These are phyloP conservation scores for Habroteleia sp. DNA, from an alignment of 2,888 invertebrate genomes.

Conservation along the genomic window DNA sequence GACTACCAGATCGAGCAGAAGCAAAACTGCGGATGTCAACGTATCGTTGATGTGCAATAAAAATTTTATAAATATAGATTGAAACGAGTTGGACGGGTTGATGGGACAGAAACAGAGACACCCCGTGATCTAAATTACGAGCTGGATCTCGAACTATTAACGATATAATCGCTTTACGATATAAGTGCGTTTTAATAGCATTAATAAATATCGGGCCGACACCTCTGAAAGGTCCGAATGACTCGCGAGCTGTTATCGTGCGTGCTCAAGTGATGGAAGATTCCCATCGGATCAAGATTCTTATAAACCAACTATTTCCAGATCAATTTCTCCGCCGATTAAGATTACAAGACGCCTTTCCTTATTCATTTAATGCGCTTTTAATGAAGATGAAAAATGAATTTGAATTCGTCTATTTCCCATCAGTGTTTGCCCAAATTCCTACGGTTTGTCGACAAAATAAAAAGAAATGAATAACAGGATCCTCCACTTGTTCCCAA, in stretches of 20 bases:
- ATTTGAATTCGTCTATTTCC: no score
- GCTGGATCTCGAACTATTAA: constrained; percentile 65
- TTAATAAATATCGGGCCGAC: constrained; percentile 60
- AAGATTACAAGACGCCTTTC: constrained; percentile 42
- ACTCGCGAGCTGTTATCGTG: constrained; percentile 48
- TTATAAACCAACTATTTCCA: constrained; percentile 39
- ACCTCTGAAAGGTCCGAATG: constrained; percentile 34
- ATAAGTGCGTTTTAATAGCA: constrained; percentile 57
- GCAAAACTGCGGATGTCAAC: constrained; percentile 21
- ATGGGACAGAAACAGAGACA: constrained; percentile 42
- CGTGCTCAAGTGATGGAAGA: constrained; percentile 39
- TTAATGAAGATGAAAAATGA: constrained; percentile 19
- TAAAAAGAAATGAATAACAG: no score
- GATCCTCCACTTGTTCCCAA: no score
- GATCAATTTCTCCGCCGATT: constrained; percentile 46
- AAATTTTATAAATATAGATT: constrained; percentile 49
- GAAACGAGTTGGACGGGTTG: constrained; percentile 58
- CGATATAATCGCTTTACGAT: constrained; percentile 67
- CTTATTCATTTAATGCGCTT: constrained; percentile 37
- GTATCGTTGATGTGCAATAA: not conserved
- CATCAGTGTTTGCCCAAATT: no score
- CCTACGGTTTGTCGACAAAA: no score
- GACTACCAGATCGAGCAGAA: not conserved
- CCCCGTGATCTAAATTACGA: constrained; percentile 62
- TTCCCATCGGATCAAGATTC: constrained; percentile 47